Percentiles rank a stretch among this genome's conserved stretches.
Conservation (phyloP, 2,888 invertebrate genomes). For the Hypsopygia costalis region DNA sequence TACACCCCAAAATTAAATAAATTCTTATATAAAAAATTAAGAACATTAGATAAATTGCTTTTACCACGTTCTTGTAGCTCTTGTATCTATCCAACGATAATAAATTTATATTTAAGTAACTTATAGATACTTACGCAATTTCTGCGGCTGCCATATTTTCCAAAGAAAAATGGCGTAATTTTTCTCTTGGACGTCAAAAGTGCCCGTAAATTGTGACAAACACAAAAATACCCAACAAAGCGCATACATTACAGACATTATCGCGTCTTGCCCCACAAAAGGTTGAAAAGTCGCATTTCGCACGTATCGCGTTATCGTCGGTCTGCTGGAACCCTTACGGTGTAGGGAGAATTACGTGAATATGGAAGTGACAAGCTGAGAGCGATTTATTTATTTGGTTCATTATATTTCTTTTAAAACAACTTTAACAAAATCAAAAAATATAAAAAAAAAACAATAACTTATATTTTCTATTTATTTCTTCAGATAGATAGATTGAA, state of each 20-base stretch:
- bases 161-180: background rate
- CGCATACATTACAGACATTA: slow-evolving; percentile 71
- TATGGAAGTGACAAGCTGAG: slow-evolving; percentile 22
- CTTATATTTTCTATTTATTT: no score
- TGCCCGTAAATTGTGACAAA: slow-evolving; percentile 59
- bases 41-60: no score
- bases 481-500: no score
- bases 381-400: slow-evolving; percentile 23
- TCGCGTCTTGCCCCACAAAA: slow-evolving; percentile 69
- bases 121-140: no score
- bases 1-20: no score
- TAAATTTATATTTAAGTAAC: no score
- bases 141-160: slow-evolving; percentile 1
- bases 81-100: no score
- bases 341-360: slow-evolving; percentile 51
- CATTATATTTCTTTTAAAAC: no score
- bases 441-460: no score
- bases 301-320: slow-evolving; percentile 72
- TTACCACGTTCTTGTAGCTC: no score
- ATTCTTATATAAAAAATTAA: no score
- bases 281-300: slow-evolving; percentile 76
- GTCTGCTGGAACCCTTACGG: slow-evolving; percentile 70
- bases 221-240: slow-evolving; percentile 62
- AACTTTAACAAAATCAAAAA: no score
- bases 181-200: slow-evolving; percentile 29